Evolutionary conservation across 2,113 vertebrate genomes (phyloP).

Genomic region (Notechis scutatus): DNA sequence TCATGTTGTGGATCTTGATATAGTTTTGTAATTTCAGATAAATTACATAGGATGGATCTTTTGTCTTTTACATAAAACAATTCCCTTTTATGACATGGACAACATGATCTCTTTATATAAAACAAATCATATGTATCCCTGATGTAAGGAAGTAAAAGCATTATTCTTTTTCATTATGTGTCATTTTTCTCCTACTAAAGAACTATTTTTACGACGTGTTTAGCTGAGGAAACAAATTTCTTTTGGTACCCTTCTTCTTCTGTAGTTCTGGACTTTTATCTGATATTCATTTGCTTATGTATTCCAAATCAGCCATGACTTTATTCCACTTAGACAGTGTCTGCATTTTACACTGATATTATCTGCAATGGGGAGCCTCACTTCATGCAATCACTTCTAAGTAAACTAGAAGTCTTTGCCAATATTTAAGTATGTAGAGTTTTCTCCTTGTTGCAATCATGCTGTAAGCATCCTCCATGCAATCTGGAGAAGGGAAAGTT

Average conservation of each 20-base stretch:
- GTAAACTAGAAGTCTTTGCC: background rate
- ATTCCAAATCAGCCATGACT: background rate
- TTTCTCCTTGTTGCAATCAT: background rate
- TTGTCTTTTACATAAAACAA: background rate
- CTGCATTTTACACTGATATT: background rate
- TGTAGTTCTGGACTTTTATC: background rate
- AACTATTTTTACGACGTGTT: background rate
- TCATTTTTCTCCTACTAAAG: background rate
- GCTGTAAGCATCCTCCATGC: background rate
- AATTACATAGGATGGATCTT: background rate
- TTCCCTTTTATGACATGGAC: background rate
- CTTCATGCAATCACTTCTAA: background rate
- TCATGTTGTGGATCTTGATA: constrained; percentile 48
- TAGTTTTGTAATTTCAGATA: background rate
- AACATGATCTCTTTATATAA: background rate
- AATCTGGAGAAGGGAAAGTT: background rate
- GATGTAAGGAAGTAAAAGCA: constrained; percentile 37
- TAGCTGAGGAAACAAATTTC: background rate
- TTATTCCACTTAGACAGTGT: background rate
- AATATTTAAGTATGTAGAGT: background rate
- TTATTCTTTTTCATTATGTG: background rate
- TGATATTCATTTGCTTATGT: background rate
- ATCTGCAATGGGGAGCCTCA: background rate
- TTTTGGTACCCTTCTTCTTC: background rate
- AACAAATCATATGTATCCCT: constrained; percentile 37